Evolutionary conservation across 2,888 invertebrate genomes (phyloP).

Genomic region (Scrobipalpa atriplicella): DNA sequence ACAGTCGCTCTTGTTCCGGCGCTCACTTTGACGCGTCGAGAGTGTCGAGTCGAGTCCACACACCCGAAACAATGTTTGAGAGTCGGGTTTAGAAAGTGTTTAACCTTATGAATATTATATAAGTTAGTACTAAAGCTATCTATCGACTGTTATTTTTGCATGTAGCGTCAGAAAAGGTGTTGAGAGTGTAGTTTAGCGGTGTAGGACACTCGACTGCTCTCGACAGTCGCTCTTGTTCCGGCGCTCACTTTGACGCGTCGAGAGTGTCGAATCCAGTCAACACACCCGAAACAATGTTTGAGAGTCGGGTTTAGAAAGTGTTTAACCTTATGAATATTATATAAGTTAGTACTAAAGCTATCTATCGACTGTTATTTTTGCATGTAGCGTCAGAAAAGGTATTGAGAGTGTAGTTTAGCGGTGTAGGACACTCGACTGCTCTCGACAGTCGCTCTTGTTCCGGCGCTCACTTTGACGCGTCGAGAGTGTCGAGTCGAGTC

Average conservation of each 20-base stretch:
- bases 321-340: neutral
- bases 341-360: neutral
- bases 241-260: slow-evolving; percentile 11
- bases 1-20: too few relatives aligned
- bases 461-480: neutral
- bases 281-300: neutral
- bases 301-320: neutral
- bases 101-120: neutral
- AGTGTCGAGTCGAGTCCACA: too few relatives aligned
- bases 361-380: neutral
- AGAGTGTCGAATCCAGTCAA: neutral
- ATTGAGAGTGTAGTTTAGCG: neutral
- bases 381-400: neutral
- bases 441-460: too few relatives aligned
- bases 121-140: too few relatives aligned
- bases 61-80: too few relatives aligned
- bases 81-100: too few relatives aligned
- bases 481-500: neutral
- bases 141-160: too few relatives aligned
- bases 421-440: neutral
- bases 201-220: slow-evolving; percentile 1
- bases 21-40: too few relatives aligned
- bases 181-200: slow-evolving; percentile 11
- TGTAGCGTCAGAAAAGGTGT: neutral
- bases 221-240: neutral